Conservation (phyloP, 2,888 invertebrate genomes). For the Mesorhabditis belari region DNA sequence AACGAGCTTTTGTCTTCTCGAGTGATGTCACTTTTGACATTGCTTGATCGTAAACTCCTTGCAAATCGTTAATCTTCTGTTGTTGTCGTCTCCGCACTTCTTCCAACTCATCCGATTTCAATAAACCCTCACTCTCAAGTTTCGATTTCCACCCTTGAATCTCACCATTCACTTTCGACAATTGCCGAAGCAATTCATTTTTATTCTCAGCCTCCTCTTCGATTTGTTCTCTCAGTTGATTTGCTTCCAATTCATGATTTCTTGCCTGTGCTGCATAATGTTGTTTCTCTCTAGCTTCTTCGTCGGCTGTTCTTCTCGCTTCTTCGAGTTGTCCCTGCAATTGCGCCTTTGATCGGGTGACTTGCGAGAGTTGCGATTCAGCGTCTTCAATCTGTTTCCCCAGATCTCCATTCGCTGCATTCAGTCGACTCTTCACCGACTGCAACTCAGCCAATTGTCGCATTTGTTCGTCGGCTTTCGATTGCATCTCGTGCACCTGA, state of each 20-base stretch:
- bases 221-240: constrained; percentile 95
- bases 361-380: constrained; percentile 80
- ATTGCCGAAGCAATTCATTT: constrained; percentile 76
- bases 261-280: constrained; percentile 72
- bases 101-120: constrained; percentile 56
- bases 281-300: constrained; percentile 65
- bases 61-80: constrained; percentile 86
- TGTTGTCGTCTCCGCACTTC: constrained; percentile 63
- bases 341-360: constrained; percentile 83
- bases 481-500: constrained; percentile 80
- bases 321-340: constrained; percentile 94
- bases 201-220: constrained; percentile 71
- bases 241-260: constrained; percentile 96
- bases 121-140: constrained; percentile 95
- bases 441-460: constrained; percentile 88
- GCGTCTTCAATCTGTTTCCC: constrained; percentile 94
- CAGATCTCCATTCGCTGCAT: constrained; percentile 93
- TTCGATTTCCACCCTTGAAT: constrained; percentile 95
- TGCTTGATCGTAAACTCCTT: constrained; percentile 71
- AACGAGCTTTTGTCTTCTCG: constrained; percentile 81
- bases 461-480: constrained; percentile 92
- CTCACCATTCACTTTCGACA: constrained; percentile 97
- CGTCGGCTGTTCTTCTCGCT: constrained; percentile 93
- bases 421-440: constrained; percentile 79
- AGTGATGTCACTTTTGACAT: constrained; percentile 92